These are phyloP conservation scores for Anguilla megastoma DNA, from an alignment of 2,797 vertebrate genomes.

Conservation along the genomic window DNA sequence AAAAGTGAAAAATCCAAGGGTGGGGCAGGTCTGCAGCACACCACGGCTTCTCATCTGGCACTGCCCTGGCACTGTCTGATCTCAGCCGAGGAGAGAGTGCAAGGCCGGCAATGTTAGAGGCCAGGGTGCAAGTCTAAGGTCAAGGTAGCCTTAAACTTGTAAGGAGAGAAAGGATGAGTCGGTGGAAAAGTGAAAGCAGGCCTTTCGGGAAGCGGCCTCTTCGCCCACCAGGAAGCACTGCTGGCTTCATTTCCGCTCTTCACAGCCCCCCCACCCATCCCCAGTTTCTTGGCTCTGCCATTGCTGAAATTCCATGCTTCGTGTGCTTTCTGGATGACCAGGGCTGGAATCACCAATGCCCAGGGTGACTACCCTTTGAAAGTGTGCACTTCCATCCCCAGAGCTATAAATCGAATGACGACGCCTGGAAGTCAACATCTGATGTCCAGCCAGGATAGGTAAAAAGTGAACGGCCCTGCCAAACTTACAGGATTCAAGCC, in stretches of 20 bases:
- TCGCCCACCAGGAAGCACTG: background rate
- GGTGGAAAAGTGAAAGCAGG: background rate
- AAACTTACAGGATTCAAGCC: background rate
- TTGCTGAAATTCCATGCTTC: constrained; percentile 2
- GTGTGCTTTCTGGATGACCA: constrained; percentile 12
- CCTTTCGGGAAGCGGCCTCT: background rate
- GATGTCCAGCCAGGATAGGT: constrained; percentile 5
- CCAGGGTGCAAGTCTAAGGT: background rate
- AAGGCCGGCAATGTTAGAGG: background rate
- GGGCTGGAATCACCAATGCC: background rate
- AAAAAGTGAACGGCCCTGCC: constrained; percentile 4
- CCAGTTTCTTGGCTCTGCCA: background rate
- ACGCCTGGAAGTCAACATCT: constrained; percentile 1
- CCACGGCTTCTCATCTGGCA: background rate
- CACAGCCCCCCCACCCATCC: background rate
- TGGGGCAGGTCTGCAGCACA: background rate
- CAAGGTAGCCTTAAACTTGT: background rate
- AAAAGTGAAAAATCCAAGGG: background rate
- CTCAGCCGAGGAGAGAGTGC: background rate
- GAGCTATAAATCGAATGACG: background rate
- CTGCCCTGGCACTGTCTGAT: background rate
- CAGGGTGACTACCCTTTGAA: constrained; percentile 5
- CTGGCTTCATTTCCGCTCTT: background rate
- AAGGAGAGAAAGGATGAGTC: background rate
- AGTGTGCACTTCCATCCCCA: constrained; percentile 18